Percentiles rank a stretch among this genome's conserved stretches.
These are phyloP conservation scores for Drosophila kikkawai DNA, from an alignment of 1,140 invertebrate species.

Conservation along the genomic window DNA sequence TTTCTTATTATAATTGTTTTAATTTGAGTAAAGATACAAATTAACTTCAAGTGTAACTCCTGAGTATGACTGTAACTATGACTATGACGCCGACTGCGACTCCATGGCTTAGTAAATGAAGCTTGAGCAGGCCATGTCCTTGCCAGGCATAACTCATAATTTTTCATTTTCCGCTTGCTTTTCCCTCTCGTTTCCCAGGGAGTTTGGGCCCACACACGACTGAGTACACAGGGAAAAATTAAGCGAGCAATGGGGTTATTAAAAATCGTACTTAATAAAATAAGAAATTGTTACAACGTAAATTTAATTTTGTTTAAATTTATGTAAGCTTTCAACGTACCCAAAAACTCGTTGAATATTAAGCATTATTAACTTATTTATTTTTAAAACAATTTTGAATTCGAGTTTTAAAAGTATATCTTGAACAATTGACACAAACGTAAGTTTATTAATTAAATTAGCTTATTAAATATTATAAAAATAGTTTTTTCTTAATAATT, in stretches of 20 bases:
- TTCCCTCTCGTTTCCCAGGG: constrained; percentile 11
- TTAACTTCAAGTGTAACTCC: constrained; percentile 6
- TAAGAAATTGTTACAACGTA: no score
- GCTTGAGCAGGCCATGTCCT: constrained; percentile 71
- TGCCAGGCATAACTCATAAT: constrained; percentile 81
- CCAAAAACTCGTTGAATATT: not conserved
- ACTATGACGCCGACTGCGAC: constrained; percentile 19
- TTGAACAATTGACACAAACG: not conserved
- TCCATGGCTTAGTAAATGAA: constrained; percentile 77
- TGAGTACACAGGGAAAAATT: constrained; percentile 12
- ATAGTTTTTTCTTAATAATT: not conserved
- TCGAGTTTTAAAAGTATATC: accelerated
- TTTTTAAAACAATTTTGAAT: not conserved
- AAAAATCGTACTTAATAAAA: not conserved
- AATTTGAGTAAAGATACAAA: not conserved
- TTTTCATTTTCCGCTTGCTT: constrained; percentile 52
- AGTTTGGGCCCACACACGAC: constrained; percentile 70
- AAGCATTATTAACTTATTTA: not conserved
- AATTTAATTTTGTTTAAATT: no score
- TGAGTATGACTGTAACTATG: constrained; percentile 17
- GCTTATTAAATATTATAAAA: not conserved
- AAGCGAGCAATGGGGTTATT: accelerated
- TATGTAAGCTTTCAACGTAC: no score
- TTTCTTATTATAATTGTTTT: not conserved
- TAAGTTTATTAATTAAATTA: not conserved